Conservation (phyloP, 35 echinoderm and acorn worm genomes). For the Diadema setosum region DNA sequence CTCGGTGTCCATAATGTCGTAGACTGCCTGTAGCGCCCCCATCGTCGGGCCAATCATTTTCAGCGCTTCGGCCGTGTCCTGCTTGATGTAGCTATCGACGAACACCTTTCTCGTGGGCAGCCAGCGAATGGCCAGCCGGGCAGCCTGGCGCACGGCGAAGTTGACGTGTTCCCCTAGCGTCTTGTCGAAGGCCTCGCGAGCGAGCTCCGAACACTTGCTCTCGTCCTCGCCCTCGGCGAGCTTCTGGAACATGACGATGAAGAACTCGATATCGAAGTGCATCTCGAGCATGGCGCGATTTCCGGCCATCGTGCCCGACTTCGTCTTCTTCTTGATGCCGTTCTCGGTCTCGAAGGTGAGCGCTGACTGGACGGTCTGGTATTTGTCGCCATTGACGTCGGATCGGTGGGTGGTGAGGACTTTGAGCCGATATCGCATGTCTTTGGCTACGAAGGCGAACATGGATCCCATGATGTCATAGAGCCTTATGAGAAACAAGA, state of each 20-base stretch:
- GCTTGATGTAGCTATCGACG: background rate
- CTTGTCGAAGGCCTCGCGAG: constrained; percentile 1
- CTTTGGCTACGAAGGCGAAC: background rate
- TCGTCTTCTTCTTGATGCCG: background rate
- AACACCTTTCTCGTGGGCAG: background rate
- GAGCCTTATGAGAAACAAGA: background rate
- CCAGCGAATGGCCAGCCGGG: background rate
- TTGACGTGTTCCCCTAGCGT: background rate
- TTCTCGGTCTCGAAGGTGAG: background rate
- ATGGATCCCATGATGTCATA: background rate
- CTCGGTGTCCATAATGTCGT: background rate
- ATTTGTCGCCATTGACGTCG: background rate
- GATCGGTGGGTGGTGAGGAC: background rate
- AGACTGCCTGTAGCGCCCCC: background rate
- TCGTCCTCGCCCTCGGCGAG: background rate
- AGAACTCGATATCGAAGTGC: constrained; percentile 8
- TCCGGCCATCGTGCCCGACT: background rate
- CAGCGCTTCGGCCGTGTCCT: background rate
- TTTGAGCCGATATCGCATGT: background rate
- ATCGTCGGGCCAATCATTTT: background rate
- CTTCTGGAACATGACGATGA: background rate
- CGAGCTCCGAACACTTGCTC: background rate
- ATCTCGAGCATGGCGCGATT: background rate
- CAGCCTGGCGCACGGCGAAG: constrained; percentile 8
- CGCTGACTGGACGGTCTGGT: background rate